Conservation (phyloP, 2,113 vertebrate species). For the Phyllostomus hastatus region DNA sequence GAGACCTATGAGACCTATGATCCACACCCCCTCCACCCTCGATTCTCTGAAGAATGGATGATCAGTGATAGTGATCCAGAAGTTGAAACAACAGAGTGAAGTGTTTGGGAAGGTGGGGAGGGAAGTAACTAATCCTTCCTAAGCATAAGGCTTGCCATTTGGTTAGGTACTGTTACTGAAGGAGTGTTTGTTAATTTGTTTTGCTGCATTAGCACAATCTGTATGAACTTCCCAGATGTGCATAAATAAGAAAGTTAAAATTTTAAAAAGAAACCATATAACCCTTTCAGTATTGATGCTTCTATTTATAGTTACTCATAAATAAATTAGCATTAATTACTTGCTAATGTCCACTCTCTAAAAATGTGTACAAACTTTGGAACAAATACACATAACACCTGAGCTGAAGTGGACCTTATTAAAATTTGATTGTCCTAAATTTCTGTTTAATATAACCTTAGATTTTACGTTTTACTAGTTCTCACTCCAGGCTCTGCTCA, state of each 20-base stretch:
- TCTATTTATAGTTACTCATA: constrained; percentile 8
- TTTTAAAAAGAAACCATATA: background rate
- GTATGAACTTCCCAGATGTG: background rate
- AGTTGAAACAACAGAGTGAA: background rate
- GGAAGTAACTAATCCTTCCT: background rate
- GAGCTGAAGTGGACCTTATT: background rate
- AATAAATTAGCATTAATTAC: constrained; percentile 1
- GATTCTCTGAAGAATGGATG: background rate
- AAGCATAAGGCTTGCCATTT: background rate
- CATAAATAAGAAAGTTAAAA: constrained; percentile 4
- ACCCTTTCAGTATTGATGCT: background rate
- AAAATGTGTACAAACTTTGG: background rate
- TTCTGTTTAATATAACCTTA: background rate
- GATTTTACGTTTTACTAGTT: background rate
- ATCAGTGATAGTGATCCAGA: background rate
- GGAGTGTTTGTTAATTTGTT: background rate
- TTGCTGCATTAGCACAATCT: background rate
- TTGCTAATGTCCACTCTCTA: background rate
- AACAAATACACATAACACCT: background rate
- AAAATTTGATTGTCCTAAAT: background rate
- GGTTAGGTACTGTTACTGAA: background rate
- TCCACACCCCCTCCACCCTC: no score
- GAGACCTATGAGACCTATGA: background rate
- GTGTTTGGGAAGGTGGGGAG: accelerated
- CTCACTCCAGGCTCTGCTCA: background rate